Percentiles rank a stretch among this genome's conserved stretches.
Conservation (phyloP, 2,113 vertebrate species). For the Seriola aureovittata region DNA sequence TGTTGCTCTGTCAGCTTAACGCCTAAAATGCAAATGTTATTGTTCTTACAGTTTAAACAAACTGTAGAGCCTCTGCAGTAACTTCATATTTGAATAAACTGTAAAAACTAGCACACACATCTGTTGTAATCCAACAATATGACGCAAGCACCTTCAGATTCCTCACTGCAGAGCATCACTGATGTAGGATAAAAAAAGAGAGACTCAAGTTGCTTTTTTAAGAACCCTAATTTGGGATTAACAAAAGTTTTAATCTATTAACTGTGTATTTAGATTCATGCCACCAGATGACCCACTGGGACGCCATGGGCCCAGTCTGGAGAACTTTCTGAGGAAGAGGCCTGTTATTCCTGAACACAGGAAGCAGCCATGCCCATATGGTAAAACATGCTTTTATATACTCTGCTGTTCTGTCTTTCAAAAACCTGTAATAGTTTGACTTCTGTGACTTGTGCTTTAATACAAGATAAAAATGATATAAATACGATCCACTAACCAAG, state of each 20-base stretch:
- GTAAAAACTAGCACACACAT: neutral
- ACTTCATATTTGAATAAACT: neutral
- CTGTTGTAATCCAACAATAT: neutral
- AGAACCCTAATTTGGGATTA: neutral
- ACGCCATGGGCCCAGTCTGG: constrained; percentile 96
- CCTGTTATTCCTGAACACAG: constrained; percentile 94
- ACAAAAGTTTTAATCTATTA: neutral
- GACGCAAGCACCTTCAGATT: too few relatives aligned
- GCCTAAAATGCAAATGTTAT: neutral
- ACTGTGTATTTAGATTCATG: constrained; percentile 89
- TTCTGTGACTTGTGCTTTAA: too few relatives aligned
- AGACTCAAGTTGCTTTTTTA: neutral
- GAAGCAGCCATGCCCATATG: constrained; percentile 98
- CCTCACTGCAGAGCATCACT: too few relatives aligned
- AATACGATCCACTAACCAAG: neutral
- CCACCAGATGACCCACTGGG: constrained; percentile 98
- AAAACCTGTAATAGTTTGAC: neutral
- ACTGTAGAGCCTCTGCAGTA: neutral
- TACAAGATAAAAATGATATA: neutral
- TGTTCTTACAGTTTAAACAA: too few relatives aligned
- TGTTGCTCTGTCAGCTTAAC: too few relatives aligned
- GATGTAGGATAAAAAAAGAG: too few relatives aligned
- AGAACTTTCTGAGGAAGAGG: constrained; percentile 96
- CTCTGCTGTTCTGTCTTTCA: neutral
- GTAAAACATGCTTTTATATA: constrained; percentile 75